These are phyloP conservation scores for Platypus cylindrus DNA, from an alignment of 2,888 invertebrate genomes.

Conservation along the genomic window DNA sequence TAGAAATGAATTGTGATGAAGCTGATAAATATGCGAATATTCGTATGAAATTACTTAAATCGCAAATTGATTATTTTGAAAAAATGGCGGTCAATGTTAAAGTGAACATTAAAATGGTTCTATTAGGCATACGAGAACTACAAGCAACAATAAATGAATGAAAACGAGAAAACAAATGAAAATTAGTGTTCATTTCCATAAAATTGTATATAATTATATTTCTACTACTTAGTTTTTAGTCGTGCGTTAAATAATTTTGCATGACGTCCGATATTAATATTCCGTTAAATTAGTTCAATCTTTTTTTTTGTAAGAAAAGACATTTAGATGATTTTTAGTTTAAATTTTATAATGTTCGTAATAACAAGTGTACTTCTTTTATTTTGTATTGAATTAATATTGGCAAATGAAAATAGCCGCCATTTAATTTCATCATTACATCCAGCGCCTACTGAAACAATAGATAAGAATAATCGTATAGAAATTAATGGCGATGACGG, in stretches of 20 bases:
- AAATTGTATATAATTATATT: no score
- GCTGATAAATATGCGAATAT: constrained; percentile 32
- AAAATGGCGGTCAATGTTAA: constrained; percentile 32
- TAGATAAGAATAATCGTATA: not conserved
- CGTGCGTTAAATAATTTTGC: no score
- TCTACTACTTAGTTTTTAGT: no score
- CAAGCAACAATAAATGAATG: constrained; percentile 13
- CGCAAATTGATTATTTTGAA: constrained; percentile 31
- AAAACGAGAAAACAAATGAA: not conserved
- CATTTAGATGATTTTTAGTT: no score
- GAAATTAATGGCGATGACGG: constrained; percentile 36
- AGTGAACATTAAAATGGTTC: constrained; percentile 32
- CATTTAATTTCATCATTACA: no score
- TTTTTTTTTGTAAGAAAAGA: no score
- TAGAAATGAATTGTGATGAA: constrained; percentile 33
- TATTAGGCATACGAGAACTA: constrained; percentile 32
- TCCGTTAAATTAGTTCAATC: no score
- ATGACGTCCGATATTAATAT: no score
- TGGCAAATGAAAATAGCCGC: no score
- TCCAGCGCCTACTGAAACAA: no score
- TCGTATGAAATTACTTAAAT: constrained; percentile 26
- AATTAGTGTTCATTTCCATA: not conserved
- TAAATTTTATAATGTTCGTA: no score
- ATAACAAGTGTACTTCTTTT: no score
- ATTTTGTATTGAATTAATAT: not conserved